phyloP scores from a whole-genome alignment of 1,140 invertebrate species.

The Diorhabda sublineata region DNA sequence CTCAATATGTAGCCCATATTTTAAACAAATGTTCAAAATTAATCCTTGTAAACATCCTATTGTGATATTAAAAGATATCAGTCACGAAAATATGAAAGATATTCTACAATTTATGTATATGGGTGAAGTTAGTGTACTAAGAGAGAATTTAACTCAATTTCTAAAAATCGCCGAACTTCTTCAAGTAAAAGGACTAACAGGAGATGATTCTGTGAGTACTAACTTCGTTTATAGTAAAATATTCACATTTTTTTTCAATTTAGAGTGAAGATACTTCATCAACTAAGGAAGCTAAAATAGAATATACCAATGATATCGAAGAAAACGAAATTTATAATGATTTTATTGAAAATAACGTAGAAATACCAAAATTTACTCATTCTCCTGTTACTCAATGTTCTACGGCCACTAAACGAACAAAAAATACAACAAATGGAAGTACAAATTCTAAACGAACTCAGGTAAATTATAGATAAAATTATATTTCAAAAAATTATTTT shows the following conservation, averaged over 20 bases:
- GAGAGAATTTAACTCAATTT: constrained; percentile 81
- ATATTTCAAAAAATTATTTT: not conserved
- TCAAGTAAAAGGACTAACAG: constrained; percentile 81
- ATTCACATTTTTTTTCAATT: constrained; percentile 12
- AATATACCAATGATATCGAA: constrained; percentile 32
- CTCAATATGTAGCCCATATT: constrained; percentile 69
- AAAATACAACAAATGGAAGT: constrained; percentile 21
- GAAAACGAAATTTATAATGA: constrained; percentile 33
- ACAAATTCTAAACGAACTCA: constrained; percentile 29
- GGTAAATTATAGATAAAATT: not conserved
- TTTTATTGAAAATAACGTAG: constrained; percentile 32
- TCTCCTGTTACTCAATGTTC: constrained; percentile 20
- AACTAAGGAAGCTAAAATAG: constrained; percentile 37
- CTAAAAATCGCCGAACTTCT: constrained; percentile 82
- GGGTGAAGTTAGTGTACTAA: constrained; percentile 87
- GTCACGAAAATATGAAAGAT: constrained; percentile 69
- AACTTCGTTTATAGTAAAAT: not conserved
- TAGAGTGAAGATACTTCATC: constrained; percentile 37
- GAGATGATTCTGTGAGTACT: constrained; percentile 45
- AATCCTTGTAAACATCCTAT: constrained; percentile 56
- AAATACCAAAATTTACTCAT: constrained; percentile 24
- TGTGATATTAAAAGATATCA: constrained; percentile 75
- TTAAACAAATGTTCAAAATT: constrained; percentile 64
- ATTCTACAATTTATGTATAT: constrained; percentile 81
- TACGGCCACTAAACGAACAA: constrained; percentile 20